Evolutionary conservation across 1,140 invertebrate species (phyloP), one percentile per base, ranked within the genome.

Genomic region (Sycobia sp.): DNA sequence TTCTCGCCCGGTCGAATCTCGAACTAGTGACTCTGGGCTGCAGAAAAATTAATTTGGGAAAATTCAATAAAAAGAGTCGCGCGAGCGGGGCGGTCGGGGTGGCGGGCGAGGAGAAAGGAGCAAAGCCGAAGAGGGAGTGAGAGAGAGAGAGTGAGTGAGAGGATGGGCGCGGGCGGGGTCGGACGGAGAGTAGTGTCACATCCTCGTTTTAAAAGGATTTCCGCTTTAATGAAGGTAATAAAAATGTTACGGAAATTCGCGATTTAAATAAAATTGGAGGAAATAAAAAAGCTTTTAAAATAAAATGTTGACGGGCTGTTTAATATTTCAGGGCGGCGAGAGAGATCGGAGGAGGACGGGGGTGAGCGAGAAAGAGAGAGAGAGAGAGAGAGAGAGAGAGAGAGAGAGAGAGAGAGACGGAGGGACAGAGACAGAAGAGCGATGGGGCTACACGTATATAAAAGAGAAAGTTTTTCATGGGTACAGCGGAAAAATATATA

Each of bases 361-460:
- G n/a, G n/a, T n/a, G n/a, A n/a, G n/a, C n/a, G n/a, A 16, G 11
- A 54, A 56, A 58, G 67, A 54, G 66, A 66, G 67, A 27, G 65
- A 65, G 63, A 56, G 65, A 36, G 59, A 44, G 32, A 58, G 38
- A 10, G 44, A 51, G 53, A 47, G 53, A 38, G 57, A 43, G 61
- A 44, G 57, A 25, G 43, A 49, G 56, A 39, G 51, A 55, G 53
- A 55, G 39, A 44, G 47, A 47, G 39, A 16, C 14, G 16, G 51
- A 44, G 43, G 27, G 11, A 18, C 25, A 10, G 39, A 46, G 27
- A 46, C 18, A 22, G 23, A 32, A 51, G 58, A 55, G 23, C n/a
- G 20, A 9, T 14, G 32, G n/a, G 55, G 11, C n/a, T n/a, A 39
- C 14, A 25, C 16, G n/a, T n/a, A n/a, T n/a, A 29, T 23, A 18